These are phyloP conservation scores for Sinocyclocheilus grahami DNA, from an alignment of 2,113 vertebrate genomes.

Conservation along the genomic window DNA sequence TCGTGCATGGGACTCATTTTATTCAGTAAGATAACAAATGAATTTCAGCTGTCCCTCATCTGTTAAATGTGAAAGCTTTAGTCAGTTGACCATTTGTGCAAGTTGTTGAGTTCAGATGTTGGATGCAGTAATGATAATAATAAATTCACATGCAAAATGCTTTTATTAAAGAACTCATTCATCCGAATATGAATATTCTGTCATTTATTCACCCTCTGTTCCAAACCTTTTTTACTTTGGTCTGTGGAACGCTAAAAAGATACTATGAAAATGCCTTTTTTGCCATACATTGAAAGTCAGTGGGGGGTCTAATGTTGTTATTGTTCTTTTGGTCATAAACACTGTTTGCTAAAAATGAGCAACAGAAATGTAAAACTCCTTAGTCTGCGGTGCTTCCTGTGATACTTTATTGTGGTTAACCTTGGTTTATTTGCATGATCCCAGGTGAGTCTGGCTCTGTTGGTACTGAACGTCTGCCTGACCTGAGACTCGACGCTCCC, in stretches of 20 bases:
- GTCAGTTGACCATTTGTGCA: conserved; percentile 1
- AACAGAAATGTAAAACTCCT: not conserved
- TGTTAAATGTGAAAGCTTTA: not conserved
- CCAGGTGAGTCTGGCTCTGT: conserved; percentile 53
- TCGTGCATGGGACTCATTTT: not conserved
- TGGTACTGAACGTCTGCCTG: conserved; percentile 47
- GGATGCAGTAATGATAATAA: not conserved
- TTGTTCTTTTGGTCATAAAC: not conserved
- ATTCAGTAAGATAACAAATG: not conserved
- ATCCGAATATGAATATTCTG: not conserved
- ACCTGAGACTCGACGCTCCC: conserved; percentile 52
- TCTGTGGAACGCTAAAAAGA: not conserved
- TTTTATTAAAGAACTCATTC: not conserved
- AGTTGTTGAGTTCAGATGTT: not conserved
- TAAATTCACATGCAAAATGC: not conserved
- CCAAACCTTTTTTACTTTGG: not conserved
- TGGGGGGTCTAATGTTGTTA: not conserved
- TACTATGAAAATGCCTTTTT: not conserved
- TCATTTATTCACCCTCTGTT: not conserved
- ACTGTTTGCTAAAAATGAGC: not conserved
- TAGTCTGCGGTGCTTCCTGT: not conserved
- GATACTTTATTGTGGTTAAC: conserved; percentile 1
- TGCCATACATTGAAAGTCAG: not conserved
- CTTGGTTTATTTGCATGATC: not conserved
- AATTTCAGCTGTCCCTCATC: not conserved